These are phyloP conservation scores for Neosilurus hyrtlii DNA, from an alignment of 2,797 vertebrate genomes.

Conservation along the genomic window DNA sequence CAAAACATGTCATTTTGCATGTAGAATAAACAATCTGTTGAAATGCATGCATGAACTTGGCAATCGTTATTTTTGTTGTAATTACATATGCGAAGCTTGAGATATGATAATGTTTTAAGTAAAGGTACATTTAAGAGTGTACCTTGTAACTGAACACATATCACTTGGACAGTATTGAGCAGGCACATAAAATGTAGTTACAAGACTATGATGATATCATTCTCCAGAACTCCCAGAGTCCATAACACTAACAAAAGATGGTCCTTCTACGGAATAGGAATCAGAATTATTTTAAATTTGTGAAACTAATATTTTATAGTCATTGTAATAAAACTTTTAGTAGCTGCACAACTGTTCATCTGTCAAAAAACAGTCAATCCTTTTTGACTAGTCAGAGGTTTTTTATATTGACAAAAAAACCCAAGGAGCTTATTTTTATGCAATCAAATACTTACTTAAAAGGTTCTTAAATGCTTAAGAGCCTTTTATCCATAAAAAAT, in stretches of 20 bases:
- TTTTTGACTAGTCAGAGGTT: not conserved
- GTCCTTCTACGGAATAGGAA: conserved; percentile 30
- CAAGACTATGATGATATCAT: conserved; percentile 21
- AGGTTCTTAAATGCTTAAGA: too few species aligned
- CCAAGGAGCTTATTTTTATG: conserved; percentile 12
- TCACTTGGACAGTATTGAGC: conserved; percentile 7
- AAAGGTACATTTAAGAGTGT: conserved; percentile 23
- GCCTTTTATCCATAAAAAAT: not conserved
- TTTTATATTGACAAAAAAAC: conserved; percentile 10
- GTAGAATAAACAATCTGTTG: conserved; percentile 36
- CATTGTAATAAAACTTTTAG: conserved; percentile 31
- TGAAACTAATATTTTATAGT: conserved; percentile 5
- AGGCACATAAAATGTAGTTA: conserved; percentile 30
- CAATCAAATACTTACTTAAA: conserved; percentile 6
- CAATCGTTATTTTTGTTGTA: conserved; percentile 18
- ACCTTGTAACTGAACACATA: conserved; percentile 27
- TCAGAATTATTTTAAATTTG: conserved; percentile 21
- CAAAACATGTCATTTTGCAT: conserved; percentile 24
- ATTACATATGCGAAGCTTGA: conserved; percentile 32
- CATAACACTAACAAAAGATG: conserved; percentile 29
- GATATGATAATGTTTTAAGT: conserved; percentile 23
- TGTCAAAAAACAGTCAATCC: conserved; percentile 20
- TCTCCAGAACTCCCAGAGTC: conserved; percentile 44
- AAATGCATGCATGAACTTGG: conserved; percentile 45
- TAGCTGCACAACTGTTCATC: conserved; percentile 37